phyloP scores from a whole-genome alignment of 2,797 vertebrate genomes.

The Odontamblyopus lacepedii region DNA sequence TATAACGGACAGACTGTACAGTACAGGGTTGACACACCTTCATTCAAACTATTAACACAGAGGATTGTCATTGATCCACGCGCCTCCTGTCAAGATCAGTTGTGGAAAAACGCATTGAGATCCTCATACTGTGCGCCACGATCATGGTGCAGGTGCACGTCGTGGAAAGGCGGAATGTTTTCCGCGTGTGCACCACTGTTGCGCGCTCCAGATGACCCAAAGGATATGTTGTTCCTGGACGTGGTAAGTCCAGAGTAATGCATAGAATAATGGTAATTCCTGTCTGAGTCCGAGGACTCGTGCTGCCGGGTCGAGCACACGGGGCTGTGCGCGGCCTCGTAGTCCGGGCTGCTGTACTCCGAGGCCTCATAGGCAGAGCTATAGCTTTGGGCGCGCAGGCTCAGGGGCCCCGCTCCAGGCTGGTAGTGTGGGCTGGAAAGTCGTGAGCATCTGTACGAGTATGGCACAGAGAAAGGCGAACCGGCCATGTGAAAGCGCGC shows the following conservation, averaged over 20 bases:
- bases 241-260: slow-evolving; percentile 91
- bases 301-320: slow-evolving; percentile 91
- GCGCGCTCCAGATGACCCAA: slow-evolving; percentile 87
- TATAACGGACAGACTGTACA: slow-evolving; percentile 68
- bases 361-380: slow-evolving; percentile 85
- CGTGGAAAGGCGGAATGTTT: slow-evolving; percentile 90
- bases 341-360: slow-evolving; percentile 94
- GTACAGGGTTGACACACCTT: slow-evolving; percentile 60
- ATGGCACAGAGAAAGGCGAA: slow-evolving; percentile 91
- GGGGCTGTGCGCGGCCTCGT: slow-evolving; percentile 91
- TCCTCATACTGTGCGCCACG: slow-evolving; percentile 92
- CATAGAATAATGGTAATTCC: slow-evolving; percentile 98
- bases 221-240: slow-evolving; percentile 84
- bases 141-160: slow-evolving; percentile 91
- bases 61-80: slow-evolving; percentile 57
- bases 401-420: slow-evolving; percentile 80
- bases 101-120: slow-evolving; percentile 97
- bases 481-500: slow-evolving; percentile 88
- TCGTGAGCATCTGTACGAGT: slow-evolving; percentile 89
- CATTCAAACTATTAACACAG: slow-evolving; percentile 51
- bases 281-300: slow-evolving; percentile 88
- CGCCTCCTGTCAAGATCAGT: slow-evolving; percentile 70
- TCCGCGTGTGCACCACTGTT: slow-evolving; percentile 87
- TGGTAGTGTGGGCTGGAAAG: slow-evolving; percentile 90
- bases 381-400: slow-evolving; percentile 84